Percentiles rank a stretch among this genome's conserved stretches.
phyloP scores from a whole-genome alignment of 2,797 vertebrate genomes.

The Trichosurus vulpecula region DNA sequence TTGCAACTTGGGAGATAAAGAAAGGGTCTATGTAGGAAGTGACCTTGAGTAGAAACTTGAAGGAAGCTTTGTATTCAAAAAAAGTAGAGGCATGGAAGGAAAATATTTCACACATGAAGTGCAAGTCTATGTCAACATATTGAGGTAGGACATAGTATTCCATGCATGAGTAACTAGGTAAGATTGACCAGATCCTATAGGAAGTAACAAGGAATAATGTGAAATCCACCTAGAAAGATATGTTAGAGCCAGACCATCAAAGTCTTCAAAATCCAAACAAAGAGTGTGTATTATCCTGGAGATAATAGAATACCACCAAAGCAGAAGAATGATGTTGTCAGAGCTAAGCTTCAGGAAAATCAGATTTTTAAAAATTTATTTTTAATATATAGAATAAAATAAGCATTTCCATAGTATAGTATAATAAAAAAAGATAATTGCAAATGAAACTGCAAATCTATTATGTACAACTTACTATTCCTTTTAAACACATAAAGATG shows the following conservation, averaged over 20 bases:
- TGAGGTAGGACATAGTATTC: background rate
- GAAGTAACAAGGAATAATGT: background rate
- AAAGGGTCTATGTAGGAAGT: background rate
- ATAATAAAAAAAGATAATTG: background rate
- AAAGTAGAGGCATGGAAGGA: background rate
- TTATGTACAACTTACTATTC: background rate
- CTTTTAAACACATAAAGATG: background rate
- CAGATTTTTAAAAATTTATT: background rate
- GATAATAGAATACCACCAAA: background rate
- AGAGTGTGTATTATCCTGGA: background rate
- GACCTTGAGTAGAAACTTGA: background rate
- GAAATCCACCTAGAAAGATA: background rate
- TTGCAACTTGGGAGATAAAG: background rate
- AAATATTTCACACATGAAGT: background rate
- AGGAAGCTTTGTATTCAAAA: background rate
- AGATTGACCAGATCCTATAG: background rate
- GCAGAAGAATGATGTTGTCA: background rate
- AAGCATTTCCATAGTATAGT: background rate
- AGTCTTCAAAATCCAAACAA: background rate
- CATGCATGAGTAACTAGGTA: background rate
- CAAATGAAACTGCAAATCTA: background rate
- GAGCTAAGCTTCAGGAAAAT: background rate
- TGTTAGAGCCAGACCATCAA: background rate
- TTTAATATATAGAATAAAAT: background rate
- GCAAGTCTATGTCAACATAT: background rate